Conservation (phyloP, 53 echinoderm and acorn worm genomes). For the Arbacia lixula region DNA sequence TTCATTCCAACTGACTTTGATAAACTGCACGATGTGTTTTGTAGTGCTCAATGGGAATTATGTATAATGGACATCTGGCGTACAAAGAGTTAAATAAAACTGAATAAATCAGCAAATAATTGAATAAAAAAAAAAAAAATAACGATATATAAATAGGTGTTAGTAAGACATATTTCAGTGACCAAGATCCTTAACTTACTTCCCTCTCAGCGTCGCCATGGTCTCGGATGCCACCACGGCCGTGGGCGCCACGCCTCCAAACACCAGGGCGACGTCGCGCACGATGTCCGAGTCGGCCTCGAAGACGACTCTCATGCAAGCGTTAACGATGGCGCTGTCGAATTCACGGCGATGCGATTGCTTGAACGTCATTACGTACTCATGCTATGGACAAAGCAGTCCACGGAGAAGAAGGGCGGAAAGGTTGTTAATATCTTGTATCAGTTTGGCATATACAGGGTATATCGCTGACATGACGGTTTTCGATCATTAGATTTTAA, state of each 20-base stretch:
- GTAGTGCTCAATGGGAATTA: too few relatives aligned
- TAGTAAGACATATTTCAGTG: too few relatives aligned
- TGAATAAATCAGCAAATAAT: too few relatives aligned
- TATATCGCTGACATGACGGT: too few relatives aligned
- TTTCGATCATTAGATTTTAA: too few relatives aligned
- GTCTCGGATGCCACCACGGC: conserved; percentile 76
- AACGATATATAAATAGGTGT: too few relatives aligned
- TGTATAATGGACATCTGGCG: too few relatives aligned
- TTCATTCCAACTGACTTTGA: too few relatives aligned
- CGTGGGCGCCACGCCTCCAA: conserved; percentile 85
- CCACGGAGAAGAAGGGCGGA: neutral
- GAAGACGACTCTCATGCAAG: conserved; percentile 74
- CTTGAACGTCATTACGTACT: conserved; percentile 74
- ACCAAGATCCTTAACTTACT: conserved; percentile 63
- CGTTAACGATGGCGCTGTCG: conserved; percentile 88
- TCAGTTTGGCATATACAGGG: neutral
- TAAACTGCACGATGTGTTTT: too few relatives aligned
- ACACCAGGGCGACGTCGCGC: conserved; percentile 58
- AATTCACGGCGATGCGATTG: conserved; percentile 84
- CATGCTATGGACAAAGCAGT: conserved; percentile 59
- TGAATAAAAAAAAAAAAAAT: too few relatives aligned
- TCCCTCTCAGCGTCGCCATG: conserved; percentile 63
- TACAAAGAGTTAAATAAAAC: too few relatives aligned
- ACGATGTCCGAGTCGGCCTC: conserved; percentile 55
- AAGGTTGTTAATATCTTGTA: neutral